A percentile compares a stretch with the other conserved stretches of the same genome.
These are phyloP conservation scores for Brachymystax lenok DNA, from an alignment of 2,797 vertebrate species.

Conservation along the genomic window DNA sequence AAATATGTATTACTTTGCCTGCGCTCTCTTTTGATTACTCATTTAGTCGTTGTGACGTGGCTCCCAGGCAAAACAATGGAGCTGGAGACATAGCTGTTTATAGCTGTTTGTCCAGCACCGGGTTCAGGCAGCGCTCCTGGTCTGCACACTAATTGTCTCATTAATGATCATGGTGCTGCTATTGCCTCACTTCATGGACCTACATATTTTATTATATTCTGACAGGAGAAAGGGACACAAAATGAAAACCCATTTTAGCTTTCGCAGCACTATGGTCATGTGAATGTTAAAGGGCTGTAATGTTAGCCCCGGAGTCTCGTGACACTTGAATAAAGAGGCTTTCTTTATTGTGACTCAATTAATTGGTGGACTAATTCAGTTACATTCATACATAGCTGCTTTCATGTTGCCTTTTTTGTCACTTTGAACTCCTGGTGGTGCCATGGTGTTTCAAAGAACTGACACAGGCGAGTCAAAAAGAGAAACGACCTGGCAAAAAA, in stretches of 20 bases:
- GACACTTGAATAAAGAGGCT: not conserved
- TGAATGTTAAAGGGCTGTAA: slow-evolving; percentile 30
- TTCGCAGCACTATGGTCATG: slow-evolving; percentile 13
- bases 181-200: slow-evolving; percentile 19
- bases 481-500: not conserved
- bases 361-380: not conserved
- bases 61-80: slow-evolving; percentile 7
- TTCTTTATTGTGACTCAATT: not conserved
- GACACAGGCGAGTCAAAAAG: not conserved
- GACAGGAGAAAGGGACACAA: not conserved
- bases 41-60: not conserved
- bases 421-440: slow-evolving; percentile 8
- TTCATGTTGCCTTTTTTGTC: slow-evolving; percentile 9
- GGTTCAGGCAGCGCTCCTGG: slow-evolving; percentile 1
- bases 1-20: slow-evolving; percentile 21
- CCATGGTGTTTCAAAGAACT: slow-evolving; percentile 15
- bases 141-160: slow-evolving; percentile 35
- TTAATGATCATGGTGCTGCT: slow-evolving; percentile 29
- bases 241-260: not conserved
- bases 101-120: not conserved
- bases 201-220: slow-evolving; percentile 36
- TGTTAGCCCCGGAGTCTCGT: not conserved
- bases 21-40: slow-evolving; percentile 10
- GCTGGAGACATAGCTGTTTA: not conserved
- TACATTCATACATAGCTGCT: slow-evolving; percentile 10